phyloP scores from a whole-genome alignment of 2,888 invertebrate genomes.

The Camptogramma bilineatum region DNA sequence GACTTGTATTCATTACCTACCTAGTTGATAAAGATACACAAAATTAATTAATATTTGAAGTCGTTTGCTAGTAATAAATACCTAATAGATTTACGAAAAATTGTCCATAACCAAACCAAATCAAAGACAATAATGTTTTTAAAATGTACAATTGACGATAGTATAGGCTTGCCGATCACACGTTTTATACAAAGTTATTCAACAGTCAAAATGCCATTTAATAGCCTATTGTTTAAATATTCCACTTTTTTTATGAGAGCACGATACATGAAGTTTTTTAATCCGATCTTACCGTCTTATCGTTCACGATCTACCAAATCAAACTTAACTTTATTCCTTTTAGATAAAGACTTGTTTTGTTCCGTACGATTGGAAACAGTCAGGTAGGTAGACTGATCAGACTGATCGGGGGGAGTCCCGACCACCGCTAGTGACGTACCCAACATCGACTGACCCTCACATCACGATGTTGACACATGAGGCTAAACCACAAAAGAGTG shows the following conservation, averaged over 20 bases:
- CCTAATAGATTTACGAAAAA: constrained; percentile 16
- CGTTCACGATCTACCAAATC: not conserved
- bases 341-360: constrained; percentile 19
- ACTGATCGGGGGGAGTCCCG: constrained; percentile 23
- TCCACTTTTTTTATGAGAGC: not conserved
- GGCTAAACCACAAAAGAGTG: constrained; percentile 79
- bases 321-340: too few relatives aligned
- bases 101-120: constrained; percentile 27
- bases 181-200: not conserved
- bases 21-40: too few relatives aligned
- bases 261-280: not conserved
- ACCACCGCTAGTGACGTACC: constrained; percentile 56
- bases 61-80: constrained; percentile 1
- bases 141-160: constrained; percentile 11
- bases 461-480: constrained; percentile 57
- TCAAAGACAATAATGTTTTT: constrained; percentile 35
- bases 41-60: not conserved
- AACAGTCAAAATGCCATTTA: not conserved
- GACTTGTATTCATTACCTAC: too few relatives aligned
- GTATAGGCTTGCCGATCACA: constrained; percentile 10
- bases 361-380: constrained; percentile 25
- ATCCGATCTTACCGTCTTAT: too few relatives aligned
- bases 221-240: not conserved
- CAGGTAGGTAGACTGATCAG: constrained; percentile 21
- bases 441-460: constrained; percentile 63